Conservation (phyloP, 1,140 invertebrate genomes). For the Spodoptera frugiperda region DNA sequence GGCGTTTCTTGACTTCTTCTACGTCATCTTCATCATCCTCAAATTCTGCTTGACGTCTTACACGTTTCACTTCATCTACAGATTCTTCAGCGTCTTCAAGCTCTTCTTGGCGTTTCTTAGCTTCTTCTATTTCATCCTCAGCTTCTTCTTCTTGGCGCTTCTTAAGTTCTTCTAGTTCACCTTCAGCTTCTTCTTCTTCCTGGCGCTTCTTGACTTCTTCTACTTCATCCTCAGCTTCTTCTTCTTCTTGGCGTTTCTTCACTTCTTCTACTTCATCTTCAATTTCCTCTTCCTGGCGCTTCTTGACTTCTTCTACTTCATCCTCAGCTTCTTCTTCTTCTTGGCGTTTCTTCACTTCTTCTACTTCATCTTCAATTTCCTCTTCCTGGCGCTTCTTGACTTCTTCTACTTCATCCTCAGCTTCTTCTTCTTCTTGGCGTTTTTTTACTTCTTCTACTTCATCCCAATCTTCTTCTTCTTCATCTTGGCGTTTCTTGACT, state of each 20-base stretch:
- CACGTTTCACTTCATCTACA: not conserved
- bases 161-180: conserved; percentile 11
- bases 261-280: conserved; percentile 45
- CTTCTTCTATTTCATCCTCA: conserved; percentile 44
- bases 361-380: conserved; percentile 46
- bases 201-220: conserved; percentile 4
- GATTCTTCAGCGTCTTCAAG: conserved; percentile 11
- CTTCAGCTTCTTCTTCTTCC: conserved; percentile 48
- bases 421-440: conserved; percentile 50
- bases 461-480: conserved; percentile 46
- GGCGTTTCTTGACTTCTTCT: conserved; percentile 30
- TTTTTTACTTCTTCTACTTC: conserved; percentile 11
- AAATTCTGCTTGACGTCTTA: conserved; percentile 31
- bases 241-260: conserved; percentile 43
- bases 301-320: conserved; percentile 45
- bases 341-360: conserved; percentile 40
- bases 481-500: conserved; percentile 16
- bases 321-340: conserved; percentile 52
- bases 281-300: conserved; percentile 51
- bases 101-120: conserved; percentile 23
- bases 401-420: conserved; percentile 48
- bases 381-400: conserved; percentile 29
- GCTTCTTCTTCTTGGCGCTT: conserved; percentile 35
- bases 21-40: conserved; percentile 45
- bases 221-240: no score